Evolutionary conservation across 1,140 invertebrate genomes (phyloP).

Genomic region (Magallana gigas): DNA sequence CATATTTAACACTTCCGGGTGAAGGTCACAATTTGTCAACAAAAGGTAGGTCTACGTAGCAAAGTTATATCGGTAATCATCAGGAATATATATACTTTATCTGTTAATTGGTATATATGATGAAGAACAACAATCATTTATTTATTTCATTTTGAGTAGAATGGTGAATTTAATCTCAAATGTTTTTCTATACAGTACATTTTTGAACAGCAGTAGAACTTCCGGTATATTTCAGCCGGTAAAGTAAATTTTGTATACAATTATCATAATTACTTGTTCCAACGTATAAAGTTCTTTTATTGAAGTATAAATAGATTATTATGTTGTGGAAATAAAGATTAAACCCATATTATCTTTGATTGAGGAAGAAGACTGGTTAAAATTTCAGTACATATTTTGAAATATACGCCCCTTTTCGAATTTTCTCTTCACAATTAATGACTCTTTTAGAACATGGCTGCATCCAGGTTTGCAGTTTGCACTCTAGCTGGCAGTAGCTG

Average conservation of each 20-base stretch:
- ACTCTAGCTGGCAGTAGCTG: too few species aligned
- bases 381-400: too few species aligned
- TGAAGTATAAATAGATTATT: too few species aligned
- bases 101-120: neutral
- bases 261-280: too few species aligned
- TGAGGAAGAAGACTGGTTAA: too few species aligned
- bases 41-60: neutral
- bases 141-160: neutral
- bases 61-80: slow-evolving; percentile 29
- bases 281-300: too few species aligned
- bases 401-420: slow-evolving; percentile 5
- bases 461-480: too few species aligned
- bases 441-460: too few species aligned
- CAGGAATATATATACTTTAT: neutral
- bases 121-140: neutral
- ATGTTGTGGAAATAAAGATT: too few species aligned
- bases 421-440: neutral
- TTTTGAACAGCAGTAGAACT: neutral
- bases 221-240: slow-evolving; percentile 20
- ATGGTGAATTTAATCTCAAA: neutral
- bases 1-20: slow-evolving; percentile 1
- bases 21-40: neutral
- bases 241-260: too few species aligned
- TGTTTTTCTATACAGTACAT: neutral
- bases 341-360: too few species aligned